Evolutionary conservation across 2,888 invertebrate species (phyloP).

Genomic region (Isoperla grammatica): DNA sequence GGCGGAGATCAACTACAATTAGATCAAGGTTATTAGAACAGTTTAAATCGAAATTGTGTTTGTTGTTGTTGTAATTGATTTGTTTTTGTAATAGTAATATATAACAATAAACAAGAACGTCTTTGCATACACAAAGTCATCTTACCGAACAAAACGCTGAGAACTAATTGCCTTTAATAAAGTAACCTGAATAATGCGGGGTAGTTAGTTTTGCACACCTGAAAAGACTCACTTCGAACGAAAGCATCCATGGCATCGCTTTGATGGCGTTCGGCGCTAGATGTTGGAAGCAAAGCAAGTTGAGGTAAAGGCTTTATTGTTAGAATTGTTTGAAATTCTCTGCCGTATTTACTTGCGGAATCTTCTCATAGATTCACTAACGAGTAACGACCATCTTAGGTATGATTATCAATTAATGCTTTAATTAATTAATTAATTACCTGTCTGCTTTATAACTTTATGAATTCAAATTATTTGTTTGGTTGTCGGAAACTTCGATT

Average conservation of each 20-base stretch:
- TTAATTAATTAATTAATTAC: constrained; percentile 14
- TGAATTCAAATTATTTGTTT: constrained; percentile 19
- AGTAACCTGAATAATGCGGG: too few relatives aligned
- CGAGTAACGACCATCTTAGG: constrained; percentile 10
- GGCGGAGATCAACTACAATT: too few relatives aligned
- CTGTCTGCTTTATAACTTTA: constrained; percentile 5
- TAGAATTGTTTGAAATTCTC: constrained; percentile 16
- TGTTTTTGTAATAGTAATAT: too few relatives aligned
- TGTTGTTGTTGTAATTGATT: too few relatives aligned
- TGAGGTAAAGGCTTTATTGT: constrained; percentile 17
- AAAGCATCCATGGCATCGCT: neutral
- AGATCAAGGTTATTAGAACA: too few relatives aligned
- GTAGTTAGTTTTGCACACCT: too few relatives aligned
- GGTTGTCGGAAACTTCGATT: constrained; percentile 17
- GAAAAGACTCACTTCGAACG: too few relatives aligned
- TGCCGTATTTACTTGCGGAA: constrained; percentile 11
- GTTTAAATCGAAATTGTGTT: too few relatives aligned
- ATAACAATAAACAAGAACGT: too few relatives aligned
- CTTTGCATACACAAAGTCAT: too few relatives aligned
- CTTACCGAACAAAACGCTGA: too few relatives aligned
- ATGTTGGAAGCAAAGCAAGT: neutral
- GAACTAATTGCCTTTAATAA: too few relatives aligned
- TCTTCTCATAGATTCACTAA: constrained; percentile 5
- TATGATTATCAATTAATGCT: constrained; percentile 16
- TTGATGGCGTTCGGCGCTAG: neutral